A percentile compares a stretch with the other conserved stretches of the same genome.
Evolutionary conservation across 2,113 vertebrate species (phyloP).

Genomic region (Eclectus roratus): DNA sequence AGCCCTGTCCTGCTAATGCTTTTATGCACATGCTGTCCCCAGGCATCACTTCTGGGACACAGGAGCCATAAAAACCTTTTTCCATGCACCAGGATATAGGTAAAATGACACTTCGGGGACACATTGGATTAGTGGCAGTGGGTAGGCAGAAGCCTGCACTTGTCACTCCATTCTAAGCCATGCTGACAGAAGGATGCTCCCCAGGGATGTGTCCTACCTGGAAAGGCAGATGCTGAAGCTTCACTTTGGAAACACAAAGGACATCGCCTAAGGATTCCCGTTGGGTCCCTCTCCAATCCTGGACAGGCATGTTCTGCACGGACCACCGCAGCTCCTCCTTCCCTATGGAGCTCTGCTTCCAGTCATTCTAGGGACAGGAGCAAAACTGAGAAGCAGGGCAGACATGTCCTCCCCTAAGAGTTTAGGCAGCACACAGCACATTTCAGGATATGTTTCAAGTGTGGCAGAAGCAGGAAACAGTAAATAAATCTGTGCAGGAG

Average conservation of each 20-base stretch:
- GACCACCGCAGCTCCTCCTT: conserved; percentile 84
- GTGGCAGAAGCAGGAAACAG: not conserved
- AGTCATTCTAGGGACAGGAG: conserved; percentile 20
- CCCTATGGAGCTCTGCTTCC: not conserved
- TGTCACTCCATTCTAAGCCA: not conserved
- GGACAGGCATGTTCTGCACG: conserved; percentile 81
- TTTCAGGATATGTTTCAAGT: not conserved
- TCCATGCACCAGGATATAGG: not conserved
- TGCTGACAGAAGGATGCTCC: not conserved
- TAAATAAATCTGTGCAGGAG: not conserved
- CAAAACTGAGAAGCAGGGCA: not conserved
- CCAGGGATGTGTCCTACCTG: conserved; percentile 73
- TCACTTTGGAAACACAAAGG: conserved; percentile 86
- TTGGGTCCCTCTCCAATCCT: conserved; percentile 83
- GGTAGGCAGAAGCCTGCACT: not conserved
- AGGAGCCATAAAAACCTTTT: not conserved
- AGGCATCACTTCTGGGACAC: not conserved
- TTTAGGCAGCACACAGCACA: rapidly evolving
- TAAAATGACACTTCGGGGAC: not conserved
- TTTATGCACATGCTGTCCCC: not conserved
- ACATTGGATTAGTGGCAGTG: not conserved
- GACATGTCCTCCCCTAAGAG: not conserved
- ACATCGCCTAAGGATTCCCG: conserved; percentile 81
- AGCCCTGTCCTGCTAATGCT: not conserved
- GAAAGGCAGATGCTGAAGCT: conserved; percentile 90